Evolutionary conservation across 2,113 vertebrate genomes (phyloP).

Genomic region (Notarius quadriscutis): DNA sequence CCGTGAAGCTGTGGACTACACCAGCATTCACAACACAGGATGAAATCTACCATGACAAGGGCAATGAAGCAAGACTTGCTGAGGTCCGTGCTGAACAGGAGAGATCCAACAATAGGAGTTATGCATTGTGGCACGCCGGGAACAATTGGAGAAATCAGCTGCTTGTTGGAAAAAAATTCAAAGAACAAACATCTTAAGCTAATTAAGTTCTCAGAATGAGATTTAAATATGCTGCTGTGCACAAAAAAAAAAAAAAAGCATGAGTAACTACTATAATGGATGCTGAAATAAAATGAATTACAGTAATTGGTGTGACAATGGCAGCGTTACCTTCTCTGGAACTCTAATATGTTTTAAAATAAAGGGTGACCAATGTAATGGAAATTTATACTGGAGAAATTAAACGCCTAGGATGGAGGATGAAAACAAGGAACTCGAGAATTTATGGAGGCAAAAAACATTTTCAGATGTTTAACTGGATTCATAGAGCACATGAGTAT

Average conservation of each 20-base stretch:
- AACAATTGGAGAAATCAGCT: conserved; percentile 31
- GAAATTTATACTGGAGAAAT: not conserved
- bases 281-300: conserved; percentile 11
- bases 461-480: not conserved
- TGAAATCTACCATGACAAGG: conserved; percentile 48
- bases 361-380: not conserved
- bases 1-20: conserved; percentile 20
- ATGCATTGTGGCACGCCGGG: conserved; percentile 1
- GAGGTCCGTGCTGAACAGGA: conserved; percentile 29
- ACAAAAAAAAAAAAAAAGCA: not conserved
- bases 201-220: conserved; percentile 30
- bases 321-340: not conserved
- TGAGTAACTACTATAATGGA: not conserved
- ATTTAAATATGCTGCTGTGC: not conserved
- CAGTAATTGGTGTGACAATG: not conserved
- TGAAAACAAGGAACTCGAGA: not conserved
- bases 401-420: not conserved
- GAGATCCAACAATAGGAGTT: conserved; percentile 11
- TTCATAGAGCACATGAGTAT: not conserved
- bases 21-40: conserved; percentile 33
- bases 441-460: not conserved
- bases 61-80: conserved; percentile 21
- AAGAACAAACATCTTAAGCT: conserved; percentile 24
- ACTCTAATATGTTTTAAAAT: conserved; percentile 1
- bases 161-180: conserved; percentile 20